These are phyloP conservation scores for Folsomia candida DNA, from an alignment of 2,888 invertebrate genomes.

Conservation along the genomic window DNA sequence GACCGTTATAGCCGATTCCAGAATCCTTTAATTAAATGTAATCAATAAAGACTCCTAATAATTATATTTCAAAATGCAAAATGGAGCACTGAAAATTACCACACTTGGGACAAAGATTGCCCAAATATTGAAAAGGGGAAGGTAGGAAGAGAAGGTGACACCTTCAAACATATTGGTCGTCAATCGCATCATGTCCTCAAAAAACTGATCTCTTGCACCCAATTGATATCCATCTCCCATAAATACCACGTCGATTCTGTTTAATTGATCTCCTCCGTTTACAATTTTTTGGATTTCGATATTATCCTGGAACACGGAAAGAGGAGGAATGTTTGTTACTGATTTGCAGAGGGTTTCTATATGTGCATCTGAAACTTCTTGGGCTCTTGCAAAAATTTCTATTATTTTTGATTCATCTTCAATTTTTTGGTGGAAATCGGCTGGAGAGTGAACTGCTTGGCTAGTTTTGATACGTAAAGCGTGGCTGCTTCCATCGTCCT, in stretches of 20 bases:
- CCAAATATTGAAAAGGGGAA: constrained; percentile 48
- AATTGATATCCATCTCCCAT: constrained; percentile 45
- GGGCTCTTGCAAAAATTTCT: constrained; percentile 33
- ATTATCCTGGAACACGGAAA: not conserved
- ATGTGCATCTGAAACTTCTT: constrained; percentile 19
- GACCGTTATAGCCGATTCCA: constrained; percentile 44
- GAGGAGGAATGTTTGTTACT: not conserved
- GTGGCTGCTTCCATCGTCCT: constrained; percentile 26
- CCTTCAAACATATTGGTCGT: constrained; percentile 46
- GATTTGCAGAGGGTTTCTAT: constrained; percentile 32
- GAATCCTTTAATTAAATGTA: too few species aligned
- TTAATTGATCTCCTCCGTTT: constrained; percentile 39
- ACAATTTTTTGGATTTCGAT: constrained; percentile 44
- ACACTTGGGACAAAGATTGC: constrained; percentile 39
- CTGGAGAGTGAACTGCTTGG: constrained; percentile 4
- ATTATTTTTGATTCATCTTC: constrained; percentile 29
- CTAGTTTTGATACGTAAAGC: constrained; percentile 24
- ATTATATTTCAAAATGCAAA: too few species aligned
- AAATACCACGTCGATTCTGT: constrained; percentile 46
- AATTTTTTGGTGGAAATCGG: constrained; percentile 22
- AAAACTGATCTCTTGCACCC: constrained; percentile 20
- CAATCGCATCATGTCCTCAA: constrained; percentile 34
- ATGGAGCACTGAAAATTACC: too few species aligned
- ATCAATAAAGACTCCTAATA: too few species aligned
- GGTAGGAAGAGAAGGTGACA: constrained; percentile 35